These are phyloP conservation scores for Anarrhichthys ocellatus DNA, from an alignment of 2,113 vertebrate species.

Conservation along the genomic window DNA sequence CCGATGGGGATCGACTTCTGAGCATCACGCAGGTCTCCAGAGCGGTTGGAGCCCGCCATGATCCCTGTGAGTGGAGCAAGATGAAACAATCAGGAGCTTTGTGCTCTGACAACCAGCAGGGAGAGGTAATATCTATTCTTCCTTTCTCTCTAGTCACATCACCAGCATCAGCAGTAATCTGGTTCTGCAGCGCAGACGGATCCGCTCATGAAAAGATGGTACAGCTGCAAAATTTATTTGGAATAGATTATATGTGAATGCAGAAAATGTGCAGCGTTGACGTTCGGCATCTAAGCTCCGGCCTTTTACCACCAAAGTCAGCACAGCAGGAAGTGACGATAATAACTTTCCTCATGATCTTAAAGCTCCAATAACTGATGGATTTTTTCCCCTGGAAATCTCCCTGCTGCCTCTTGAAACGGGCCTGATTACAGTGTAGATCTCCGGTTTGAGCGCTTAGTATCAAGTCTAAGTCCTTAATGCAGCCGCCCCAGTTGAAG, in stretches of 20 bases:
- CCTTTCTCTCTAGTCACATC: not conserved
- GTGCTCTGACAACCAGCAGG: not conserved
- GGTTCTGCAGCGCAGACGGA: not conserved
- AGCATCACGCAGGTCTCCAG: conserved; percentile 94
- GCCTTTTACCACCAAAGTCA: not conserved
- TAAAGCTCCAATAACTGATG: not conserved
- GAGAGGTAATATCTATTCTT: not conserved
- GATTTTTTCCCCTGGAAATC: not conserved
- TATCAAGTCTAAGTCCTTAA: too few species aligned
- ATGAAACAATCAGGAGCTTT: not conserved
- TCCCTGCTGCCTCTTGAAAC: not conserved
- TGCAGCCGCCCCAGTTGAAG: too few species aligned
- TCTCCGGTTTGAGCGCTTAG: too few species aligned
- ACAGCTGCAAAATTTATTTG: not conserved
- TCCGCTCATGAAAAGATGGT: not conserved
- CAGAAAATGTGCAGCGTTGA: too few species aligned
- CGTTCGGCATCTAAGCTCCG: too few species aligned
- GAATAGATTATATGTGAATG: too few species aligned
- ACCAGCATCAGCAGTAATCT: not conserved
- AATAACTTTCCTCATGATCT: not conserved
- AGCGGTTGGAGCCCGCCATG: conserved; percentile 98
- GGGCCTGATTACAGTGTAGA: not conserved
- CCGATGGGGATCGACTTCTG: conserved; percentile 98
- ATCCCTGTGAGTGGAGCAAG: conserved; percentile 85
- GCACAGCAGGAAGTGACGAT: not conserved